These are phyloP conservation scores for Caenorhabditis japonica DNA, from an alignment of 2,888 invertebrate genomes.

Conservation along the genomic window DNA sequence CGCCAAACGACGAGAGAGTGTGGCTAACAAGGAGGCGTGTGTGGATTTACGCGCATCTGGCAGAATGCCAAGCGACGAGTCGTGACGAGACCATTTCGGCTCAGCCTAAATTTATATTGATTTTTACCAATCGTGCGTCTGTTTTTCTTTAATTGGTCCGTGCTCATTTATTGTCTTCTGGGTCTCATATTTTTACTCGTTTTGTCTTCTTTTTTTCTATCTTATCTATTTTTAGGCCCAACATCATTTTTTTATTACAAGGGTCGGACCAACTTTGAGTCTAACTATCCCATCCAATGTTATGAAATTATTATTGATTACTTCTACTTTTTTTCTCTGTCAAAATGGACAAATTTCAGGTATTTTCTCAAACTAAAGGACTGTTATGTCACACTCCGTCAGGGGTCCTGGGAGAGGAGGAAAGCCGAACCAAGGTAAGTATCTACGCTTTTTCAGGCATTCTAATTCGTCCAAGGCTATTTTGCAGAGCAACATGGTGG, in stretches of 20 bases:
- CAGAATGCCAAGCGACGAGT: conserved; percentile 24
- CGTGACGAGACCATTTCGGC: conserved; percentile 52
- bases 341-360: conserved; percentile 9
- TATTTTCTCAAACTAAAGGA: conserved; percentile 43
- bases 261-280: no score
- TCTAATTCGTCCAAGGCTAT: conserved; percentile 13
- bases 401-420: conserved; percentile 54
- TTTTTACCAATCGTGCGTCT: conserved; percentile 17
- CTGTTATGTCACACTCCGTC: conserved; percentile 48
- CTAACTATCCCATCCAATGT: no score
- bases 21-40: conserved; percentile 24
- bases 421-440: conserved; percentile 44
- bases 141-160: conserved; percentile 10
- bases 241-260: no score
- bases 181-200: no score
- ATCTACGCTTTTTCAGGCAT: neutral
- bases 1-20: conserved; percentile 29
- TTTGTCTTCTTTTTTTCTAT: no score
- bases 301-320: no score
- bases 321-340: neutral
- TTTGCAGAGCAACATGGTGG: conserved; percentile 40
- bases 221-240: no score
- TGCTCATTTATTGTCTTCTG: no score
- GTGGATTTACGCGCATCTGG: conserved; percentile 48
- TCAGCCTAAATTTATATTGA: conserved; percentile 58